Percentiles rank a stretch among this genome's conserved stretches.
These are phyloP conservation scores for Hirtodrosophila cameraria DNA, from an alignment of 2,888 invertebrate species.

Conservation along the genomic window DNA sequence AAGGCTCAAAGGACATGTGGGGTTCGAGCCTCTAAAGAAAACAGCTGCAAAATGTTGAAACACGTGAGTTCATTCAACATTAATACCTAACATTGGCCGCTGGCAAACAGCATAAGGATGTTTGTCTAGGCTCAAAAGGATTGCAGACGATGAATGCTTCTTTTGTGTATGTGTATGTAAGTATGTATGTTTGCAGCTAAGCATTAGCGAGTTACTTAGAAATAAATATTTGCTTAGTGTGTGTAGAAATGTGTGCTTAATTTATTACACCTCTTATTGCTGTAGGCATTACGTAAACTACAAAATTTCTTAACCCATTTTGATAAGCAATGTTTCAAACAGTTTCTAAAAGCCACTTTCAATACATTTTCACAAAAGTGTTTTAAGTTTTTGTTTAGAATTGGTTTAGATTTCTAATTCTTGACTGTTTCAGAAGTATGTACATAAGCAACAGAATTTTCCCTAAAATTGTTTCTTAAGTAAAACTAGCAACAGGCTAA, in stretches of 20 bases:
- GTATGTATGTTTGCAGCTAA: slow-evolving; percentile 6
- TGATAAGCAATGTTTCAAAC: neutral
- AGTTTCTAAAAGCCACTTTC: too few relatives aligned
- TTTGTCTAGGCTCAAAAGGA: slow-evolving; percentile 57
- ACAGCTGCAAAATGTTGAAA: slow-evolving; percentile 26
- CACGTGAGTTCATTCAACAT: slow-evolving; percentile 41
- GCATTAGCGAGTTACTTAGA: slow-evolving; percentile 26
- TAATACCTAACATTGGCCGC: slow-evolving; percentile 40
- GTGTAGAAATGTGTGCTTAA: slow-evolving; percentile 2
- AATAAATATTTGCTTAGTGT: slow-evolving; percentile 25
- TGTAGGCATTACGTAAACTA: neutral
- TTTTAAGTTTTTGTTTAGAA: too few relatives aligned
- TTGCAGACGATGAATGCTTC: slow-evolving; percentile 20
- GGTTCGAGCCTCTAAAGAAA: slow-evolving; percentile 22
- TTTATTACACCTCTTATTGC: slow-evolving; percentile 2
- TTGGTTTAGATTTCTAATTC: too few relatives aligned
- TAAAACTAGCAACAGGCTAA: too few relatives aligned
- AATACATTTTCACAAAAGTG: too few relatives aligned
- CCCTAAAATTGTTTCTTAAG: too few relatives aligned
- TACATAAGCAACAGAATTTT: too few relatives aligned
- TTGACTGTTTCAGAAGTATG: too few relatives aligned
- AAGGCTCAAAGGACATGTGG: slow-evolving; percentile 40
- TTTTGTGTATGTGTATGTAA: too few relatives aligned
- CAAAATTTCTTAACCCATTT: slow-evolving; percentile 1
- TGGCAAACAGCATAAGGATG: slow-evolving; percentile 26